A percentile compares a stretch with the other conserved stretches of the same genome.
These are phyloP conservation scores for pig (Sus scrofa) DNA, from an alignment of 2,113 vertebrate species.

Conservation along the genomic window DNA sequence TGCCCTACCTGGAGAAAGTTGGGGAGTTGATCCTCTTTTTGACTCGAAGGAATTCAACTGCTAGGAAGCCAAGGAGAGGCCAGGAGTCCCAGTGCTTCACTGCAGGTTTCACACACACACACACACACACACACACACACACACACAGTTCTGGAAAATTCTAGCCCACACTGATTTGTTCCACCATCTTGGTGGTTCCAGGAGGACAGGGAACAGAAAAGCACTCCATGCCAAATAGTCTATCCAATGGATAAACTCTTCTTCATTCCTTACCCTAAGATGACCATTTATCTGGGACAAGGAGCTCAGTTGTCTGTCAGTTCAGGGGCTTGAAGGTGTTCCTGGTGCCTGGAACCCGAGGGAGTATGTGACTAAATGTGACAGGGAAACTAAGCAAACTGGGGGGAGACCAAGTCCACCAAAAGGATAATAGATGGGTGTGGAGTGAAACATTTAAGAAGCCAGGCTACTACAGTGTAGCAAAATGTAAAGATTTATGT, in stretches of 20 bases:
- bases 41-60: neutral
- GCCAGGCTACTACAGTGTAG: neutral
- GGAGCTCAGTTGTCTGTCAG: neutral
- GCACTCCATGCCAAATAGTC: constrained; percentile 6
- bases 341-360: constrained; percentile 29
- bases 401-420: neutral
- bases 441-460: neutral
- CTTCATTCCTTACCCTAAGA: constrained; percentile 12
- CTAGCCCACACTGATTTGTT: constrained; percentile 7
- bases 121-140: too few relatives aligned
- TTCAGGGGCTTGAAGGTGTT: neutral
- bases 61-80: neutral
- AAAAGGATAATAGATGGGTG: neutral
- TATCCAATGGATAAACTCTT: neutral
- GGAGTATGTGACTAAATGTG: constrained; percentile 22
- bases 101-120: neutral
- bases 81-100: neutral
- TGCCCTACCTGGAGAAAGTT: neutral
- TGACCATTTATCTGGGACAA: neutral
- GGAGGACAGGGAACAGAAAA: neutral
- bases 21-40: neutral
- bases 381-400: neutral
- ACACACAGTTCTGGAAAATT: constrained; percentile 23
- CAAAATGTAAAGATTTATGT: neutral
- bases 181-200: constrained; percentile 7